Base-by-base conservation (phyloP, 2,113 vertebrate genomes). In the Piaya cayana region DNA sequence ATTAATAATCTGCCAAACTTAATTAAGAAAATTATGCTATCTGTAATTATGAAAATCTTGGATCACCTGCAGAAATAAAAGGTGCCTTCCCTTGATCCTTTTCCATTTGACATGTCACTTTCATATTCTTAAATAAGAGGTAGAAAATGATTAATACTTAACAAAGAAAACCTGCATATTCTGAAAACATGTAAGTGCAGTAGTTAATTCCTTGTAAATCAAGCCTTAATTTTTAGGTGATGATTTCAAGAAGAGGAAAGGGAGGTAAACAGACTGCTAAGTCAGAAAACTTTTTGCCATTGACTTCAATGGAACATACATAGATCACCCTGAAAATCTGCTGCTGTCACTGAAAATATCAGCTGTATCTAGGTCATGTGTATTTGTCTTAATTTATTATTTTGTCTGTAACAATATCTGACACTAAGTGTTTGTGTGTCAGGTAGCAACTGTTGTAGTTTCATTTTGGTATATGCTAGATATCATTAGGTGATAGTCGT, bases 11-110 rank as follows among this genome's bases (percentile, higher is more conserved):
- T 56, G 81, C 47, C 37, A 50, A 83, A 59, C 11, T 42, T 94
- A 92, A 94, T 96, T 84, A 78, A 82, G 69, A 91, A 92, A 88
- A 92, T 88, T 50, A 65, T 13, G 1, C 67, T 72, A 67, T 83
- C 76, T 90, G 63, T 92, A 93, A 93, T 94, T 95, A 83, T 6
- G 3, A 82, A 93, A 43, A 53, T 39, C 49, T 82, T 9, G 65
- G 29, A 37, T 83, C 88, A 70, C 76, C 82, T 92, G 37, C 76
- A 94, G 85, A 90, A 94, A 39, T 70, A 50, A 84, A 90, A 34
- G 37, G 37, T 64, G 8, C 53, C 29, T 90, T 37, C 32, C 59
- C 93, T 97, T 94, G 88, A 95, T 96, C 89, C 45, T 83, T 27
- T 90, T 83, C 78, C 58, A 60, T 86, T 91, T 67, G 88, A 37